A percentile compares a stretch with the other conserved stretches of the same genome.
Conservation (phyloP, 2,888 invertebrate genomes). For the Aspidiotus destructor region DNA sequence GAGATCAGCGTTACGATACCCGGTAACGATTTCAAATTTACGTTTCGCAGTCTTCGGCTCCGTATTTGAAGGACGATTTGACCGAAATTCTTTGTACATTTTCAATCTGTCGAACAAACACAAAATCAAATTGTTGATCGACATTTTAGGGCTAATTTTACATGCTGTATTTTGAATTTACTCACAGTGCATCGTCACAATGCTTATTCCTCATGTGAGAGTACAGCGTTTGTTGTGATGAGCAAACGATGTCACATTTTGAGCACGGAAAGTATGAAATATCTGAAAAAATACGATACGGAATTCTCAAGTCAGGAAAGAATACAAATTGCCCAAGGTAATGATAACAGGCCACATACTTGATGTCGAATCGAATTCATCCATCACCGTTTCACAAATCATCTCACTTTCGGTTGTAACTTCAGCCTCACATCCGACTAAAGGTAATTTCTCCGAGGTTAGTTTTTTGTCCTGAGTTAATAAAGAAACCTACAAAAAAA, state of each 20-base stretch:
- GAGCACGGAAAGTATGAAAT: too few species aligned
- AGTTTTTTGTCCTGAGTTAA: background rate
- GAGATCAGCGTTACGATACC: background rate
- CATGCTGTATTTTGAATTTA: background rate
- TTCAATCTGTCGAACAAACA: background rate
- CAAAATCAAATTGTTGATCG: background rate
- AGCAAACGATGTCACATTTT: background rate
- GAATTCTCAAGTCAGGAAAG: too few species aligned
- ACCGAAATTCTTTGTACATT: background rate
- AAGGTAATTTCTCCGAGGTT: background rate
- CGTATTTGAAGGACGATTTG: background rate
- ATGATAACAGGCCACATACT: too few species aligned
- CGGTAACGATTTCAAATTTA: background rate
- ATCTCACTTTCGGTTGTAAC: constrained; percentile 6
- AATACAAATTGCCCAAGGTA: too few species aligned
- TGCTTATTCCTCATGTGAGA: background rate
- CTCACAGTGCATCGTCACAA: background rate
- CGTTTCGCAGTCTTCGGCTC: background rate
- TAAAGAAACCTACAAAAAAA: background rate
- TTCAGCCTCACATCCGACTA: constrained; percentile 5
- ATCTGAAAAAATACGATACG: too few species aligned
- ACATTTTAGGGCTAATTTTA: background rate
- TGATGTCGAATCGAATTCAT: too few species aligned
- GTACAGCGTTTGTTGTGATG: background rate
- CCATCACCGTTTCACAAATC: too few species aligned